phyloP scores from a whole-genome alignment of 2,797 vertebrate species.

The Lepus oiostolus region DNA sequence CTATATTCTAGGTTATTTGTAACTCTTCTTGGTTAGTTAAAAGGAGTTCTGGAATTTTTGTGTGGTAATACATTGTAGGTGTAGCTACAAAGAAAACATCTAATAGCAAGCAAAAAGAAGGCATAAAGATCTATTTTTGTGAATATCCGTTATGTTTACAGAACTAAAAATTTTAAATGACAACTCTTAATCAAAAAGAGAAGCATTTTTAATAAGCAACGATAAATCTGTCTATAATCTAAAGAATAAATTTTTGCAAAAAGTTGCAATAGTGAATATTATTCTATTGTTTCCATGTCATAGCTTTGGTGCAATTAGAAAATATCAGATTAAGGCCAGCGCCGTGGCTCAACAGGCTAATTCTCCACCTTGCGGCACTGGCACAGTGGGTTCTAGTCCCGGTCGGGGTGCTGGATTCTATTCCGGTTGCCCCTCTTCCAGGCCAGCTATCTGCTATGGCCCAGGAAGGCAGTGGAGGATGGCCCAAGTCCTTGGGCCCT shows the following conservation, averaged over 20 bases:
- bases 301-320: constrained; percentile 41
- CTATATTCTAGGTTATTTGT: background rate
- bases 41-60: constrained; percentile 10
- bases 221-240: background rate
- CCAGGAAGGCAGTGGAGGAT: too few relatives aligned
- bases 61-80: background rate
- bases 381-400: too few relatives aligned
- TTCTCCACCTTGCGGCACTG: too few relatives aligned
- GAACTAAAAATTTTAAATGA: background rate
- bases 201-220: background rate
- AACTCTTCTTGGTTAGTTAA: constrained; percentile 7
- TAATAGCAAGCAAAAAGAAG: background rate
- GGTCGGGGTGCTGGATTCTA: too few relatives aligned
- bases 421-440: too few relatives aligned
- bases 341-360: too few relatives aligned
- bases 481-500: too few relatives aligned
- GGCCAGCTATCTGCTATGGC: too few relatives aligned
- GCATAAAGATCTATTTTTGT: background rate
- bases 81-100: background rate
- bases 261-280: constrained; percentile 27
- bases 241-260: constrained; percentile 20
- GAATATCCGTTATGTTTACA: background rate
- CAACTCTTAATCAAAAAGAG: background rate
- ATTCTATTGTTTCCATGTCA: background rate
- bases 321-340: constrained; percentile 20